phyloP scores from a whole-genome alignment of 2,797 vertebrate species.

The Heterohyrax brucei region DNA sequence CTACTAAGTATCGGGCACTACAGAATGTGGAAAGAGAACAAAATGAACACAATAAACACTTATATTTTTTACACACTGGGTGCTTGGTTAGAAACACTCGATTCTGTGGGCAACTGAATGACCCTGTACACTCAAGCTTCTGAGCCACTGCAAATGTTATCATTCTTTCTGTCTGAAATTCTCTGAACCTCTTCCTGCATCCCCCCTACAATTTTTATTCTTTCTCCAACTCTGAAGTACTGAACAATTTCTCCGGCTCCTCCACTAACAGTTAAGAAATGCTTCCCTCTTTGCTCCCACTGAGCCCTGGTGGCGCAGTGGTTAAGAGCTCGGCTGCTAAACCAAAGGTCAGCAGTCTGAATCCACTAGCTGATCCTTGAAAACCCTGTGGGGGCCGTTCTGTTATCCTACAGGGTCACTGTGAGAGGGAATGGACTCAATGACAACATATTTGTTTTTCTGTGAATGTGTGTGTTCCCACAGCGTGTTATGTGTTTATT shows the following conservation, averaged over 20 bases:
- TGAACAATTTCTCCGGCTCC: slow-evolving; percentile 15
- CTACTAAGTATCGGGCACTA: not conserved
- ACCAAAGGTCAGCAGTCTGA: no score
- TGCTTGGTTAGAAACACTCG: slow-evolving; percentile 26
- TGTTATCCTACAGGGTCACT: no score
- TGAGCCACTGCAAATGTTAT: not conserved
- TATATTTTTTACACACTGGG: not conserved
- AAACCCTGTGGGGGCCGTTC: no score
- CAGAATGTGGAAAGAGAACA: slow-evolving; percentile 2
- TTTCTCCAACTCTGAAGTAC: slow-evolving; percentile 25
- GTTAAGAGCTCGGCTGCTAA: no score
- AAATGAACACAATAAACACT: slow-evolving; percentile 16
- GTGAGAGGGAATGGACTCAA: no score
- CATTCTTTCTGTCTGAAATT: not conserved
- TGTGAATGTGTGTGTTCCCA: not conserved
- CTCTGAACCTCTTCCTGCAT: slow-evolving; percentile 27
- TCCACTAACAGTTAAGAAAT: not conserved
- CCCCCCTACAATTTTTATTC: not conserved
- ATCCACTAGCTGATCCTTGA: no score
- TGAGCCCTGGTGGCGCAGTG: no score
- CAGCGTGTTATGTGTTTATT: not conserved
- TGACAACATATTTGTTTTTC: no score
- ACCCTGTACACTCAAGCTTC: not conserved
- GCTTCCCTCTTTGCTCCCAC: slow-evolving; percentile 20
- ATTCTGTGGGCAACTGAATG: slow-evolving; percentile 22